A percentile compares a stretch with the other conserved stretches of the same genome.
phyloP scores from a whole-genome alignment of 2,113 vertebrate genomes.

The Mugil cephalus region DNA sequence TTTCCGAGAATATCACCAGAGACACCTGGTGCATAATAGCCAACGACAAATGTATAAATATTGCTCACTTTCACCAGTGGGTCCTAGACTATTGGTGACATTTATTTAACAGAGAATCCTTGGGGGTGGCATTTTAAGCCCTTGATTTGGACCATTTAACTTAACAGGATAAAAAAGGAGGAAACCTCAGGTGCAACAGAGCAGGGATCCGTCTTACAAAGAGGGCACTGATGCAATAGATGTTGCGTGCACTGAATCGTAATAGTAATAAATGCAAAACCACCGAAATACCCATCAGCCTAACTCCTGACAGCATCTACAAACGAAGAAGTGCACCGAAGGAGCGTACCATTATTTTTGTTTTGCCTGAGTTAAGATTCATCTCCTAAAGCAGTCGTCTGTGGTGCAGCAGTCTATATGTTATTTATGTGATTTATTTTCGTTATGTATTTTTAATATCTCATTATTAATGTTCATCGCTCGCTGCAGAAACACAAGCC shows the following conservation, averaged over 20 bases:
- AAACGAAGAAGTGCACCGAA: background rate
- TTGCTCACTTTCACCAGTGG: no score
- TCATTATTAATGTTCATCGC: conserved; percentile 23
- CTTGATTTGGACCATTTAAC: conserved; percentile 9
- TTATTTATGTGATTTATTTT: conserved; percentile 28
- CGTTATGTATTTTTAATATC: conserved; percentile 19
- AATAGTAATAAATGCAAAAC: background rate
- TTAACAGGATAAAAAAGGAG: background rate
- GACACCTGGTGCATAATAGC: no score
- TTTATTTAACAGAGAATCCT: no score
- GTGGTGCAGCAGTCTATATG: conserved; percentile 29
- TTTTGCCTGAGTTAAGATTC: conserved; percentile 30
- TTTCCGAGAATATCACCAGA: no score
- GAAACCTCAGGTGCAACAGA: background rate
- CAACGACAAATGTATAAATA: no score
- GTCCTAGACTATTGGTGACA: no score
- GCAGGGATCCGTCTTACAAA: background rate
- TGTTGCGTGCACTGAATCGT: background rate
- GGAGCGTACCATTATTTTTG: conserved; percentile 1
- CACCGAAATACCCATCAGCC: background rate
- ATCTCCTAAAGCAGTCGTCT: conserved; percentile 2
- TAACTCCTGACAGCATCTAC: background rate
- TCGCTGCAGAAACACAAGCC: background rate
- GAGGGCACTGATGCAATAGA: background rate
- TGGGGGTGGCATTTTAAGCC: no score